phyloP scores from a whole-genome alignment of 2,888 invertebrate genomes.

The Gymnocheta viridis region DNA sequence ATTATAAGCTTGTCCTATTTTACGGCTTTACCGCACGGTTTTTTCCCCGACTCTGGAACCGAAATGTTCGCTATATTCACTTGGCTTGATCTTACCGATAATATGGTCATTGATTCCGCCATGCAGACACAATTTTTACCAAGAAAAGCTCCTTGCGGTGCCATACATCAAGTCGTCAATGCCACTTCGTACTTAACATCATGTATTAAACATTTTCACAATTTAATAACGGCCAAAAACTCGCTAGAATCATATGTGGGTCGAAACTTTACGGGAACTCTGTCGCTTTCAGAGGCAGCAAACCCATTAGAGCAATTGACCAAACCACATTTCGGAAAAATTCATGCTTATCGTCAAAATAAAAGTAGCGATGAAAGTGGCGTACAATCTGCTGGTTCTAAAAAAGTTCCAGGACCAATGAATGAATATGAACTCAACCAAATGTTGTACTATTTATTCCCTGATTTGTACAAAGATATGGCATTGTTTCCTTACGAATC shows the following conservation, averaged over 20 bases:
- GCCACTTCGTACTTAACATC: conserved; percentile 90
- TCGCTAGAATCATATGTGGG: conserved; percentile 78
- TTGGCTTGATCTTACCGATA: conserved; percentile 94
- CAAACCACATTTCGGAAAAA: too few relatives aligned
- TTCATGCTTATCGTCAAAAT: conserved; percentile 76
- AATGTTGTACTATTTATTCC: conserved; percentile 92
- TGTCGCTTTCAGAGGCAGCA: conserved; percentile 83
- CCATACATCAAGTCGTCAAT: conserved; percentile 86
- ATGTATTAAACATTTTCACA: conserved; percentile 87
- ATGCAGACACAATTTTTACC: conserved; percentile 95
- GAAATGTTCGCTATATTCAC: conserved; percentile 90
- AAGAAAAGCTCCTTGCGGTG: conserved; percentile 86
- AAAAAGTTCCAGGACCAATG: conserved; percentile 89
- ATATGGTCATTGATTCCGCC: conserved; percentile 93
- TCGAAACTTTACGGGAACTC: conserved; percentile 81
- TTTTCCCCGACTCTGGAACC: conserved; percentile 90
- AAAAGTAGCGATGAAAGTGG: conserved; percentile 75
- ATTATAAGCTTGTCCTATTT: conserved; percentile 70
- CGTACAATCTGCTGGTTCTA: too few relatives aligned
- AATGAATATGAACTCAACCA: conserved; percentile 88
- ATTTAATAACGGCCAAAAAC: conserved; percentile 83
- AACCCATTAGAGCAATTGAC: conserved; percentile 88
- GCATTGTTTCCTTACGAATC: conserved; percentile 83
- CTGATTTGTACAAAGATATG: conserved; percentile 89
- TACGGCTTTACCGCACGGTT: conserved; percentile 91